Base-by-base conservation (phyloP, 2,888 invertebrate genomes). In the Agriopis leucophaearia region DNA sequence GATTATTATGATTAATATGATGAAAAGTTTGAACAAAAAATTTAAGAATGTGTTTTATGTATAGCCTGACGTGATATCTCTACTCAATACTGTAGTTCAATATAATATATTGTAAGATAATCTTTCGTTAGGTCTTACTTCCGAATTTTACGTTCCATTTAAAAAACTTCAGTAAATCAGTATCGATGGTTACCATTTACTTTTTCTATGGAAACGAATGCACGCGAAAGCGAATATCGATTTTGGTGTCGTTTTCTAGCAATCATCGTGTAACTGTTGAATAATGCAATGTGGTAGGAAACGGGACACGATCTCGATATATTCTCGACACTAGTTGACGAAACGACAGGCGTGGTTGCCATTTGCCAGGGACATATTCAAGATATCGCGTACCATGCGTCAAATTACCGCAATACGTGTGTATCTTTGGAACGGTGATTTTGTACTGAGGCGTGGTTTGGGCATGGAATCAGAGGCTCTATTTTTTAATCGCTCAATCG, bases 181-280 rank as follows among this genome's bases (percentile, higher is more conserved):
- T 47, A 45, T 57, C 56, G 7, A 59, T 60, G 50, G 42, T 48
- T n/a, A 50, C 40, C n/a, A 60, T 60, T n/a, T 5, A 60, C n/a
- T 67, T 78, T 75, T 76, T 76, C 74, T 72, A 75, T 79, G 68
- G 73, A 66, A 79, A 79, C 79, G 74, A 78, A 76, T 79, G 79
- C 80, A 81, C 77, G 82, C 76, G 86, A 92, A 91, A 91, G 90
- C 88, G 87, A 88, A 88, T 88, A 90, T 90, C 86, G 85, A 89
- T 90, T 83, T 81, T 80, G 74, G 81, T 85, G 80, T 84, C 66
- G 59, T 72, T 66, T 73, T 71, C 63, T 67, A 69, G 84, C 82
- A 83, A 82, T 78, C 77, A 81, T 66, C 15, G 55, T 56, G 48
- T 16, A 35, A 57, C 36, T 62, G 50, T 81, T 82, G 81, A 78